Evolutionary conservation across 1,140 invertebrate species (phyloP).

Genomic region (Acromyrmex heyeri): DNA sequence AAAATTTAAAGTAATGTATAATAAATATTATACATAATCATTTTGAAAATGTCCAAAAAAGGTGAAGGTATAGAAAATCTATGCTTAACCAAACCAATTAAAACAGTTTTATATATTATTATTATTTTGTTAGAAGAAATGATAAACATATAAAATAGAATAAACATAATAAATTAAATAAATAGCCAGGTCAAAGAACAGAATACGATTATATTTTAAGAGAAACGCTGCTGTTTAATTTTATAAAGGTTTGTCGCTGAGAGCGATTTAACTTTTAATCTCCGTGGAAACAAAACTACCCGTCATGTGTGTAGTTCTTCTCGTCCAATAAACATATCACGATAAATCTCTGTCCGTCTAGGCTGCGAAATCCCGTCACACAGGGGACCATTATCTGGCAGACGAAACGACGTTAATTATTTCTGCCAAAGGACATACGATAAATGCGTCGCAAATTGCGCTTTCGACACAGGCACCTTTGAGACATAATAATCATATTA

Average conservation of each 20-base stretch:
- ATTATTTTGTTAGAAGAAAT: not conserved
- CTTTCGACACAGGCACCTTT: not conserved
- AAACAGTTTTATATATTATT: not conserved
- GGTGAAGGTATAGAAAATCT: not conserved
- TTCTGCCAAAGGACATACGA: slow-evolving; percentile 51
- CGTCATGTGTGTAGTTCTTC: not conserved
- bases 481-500: slow-evolving; percentile 37
- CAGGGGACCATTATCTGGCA: slow-evolving; percentile 59
- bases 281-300: not conserved
- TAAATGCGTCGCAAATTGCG: slow-evolving; percentile 11
- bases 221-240: not conserved
- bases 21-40: slow-evolving; percentile 1
- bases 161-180: too few relatives aligned
- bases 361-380: slow-evolving; percentile 51
- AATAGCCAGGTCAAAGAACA: not conserved
- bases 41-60: too few relatives aligned
- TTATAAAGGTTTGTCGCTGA: not conserved
- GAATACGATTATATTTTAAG: not conserved
- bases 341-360: slow-evolving; percentile 65
- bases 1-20: not conserved
- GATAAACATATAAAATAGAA: not conserved
- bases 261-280: not conserved
- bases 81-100: not conserved
- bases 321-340: slow-evolving; percentile 60
- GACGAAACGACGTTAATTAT: slow-evolving; percentile 69